A percentile compares a stretch with the other conserved stretches of the same genome.
Evolutionary conservation across 2,113 vertebrate genomes (phyloP).

Genomic region (Picathartes gymnocephalus): DNA sequence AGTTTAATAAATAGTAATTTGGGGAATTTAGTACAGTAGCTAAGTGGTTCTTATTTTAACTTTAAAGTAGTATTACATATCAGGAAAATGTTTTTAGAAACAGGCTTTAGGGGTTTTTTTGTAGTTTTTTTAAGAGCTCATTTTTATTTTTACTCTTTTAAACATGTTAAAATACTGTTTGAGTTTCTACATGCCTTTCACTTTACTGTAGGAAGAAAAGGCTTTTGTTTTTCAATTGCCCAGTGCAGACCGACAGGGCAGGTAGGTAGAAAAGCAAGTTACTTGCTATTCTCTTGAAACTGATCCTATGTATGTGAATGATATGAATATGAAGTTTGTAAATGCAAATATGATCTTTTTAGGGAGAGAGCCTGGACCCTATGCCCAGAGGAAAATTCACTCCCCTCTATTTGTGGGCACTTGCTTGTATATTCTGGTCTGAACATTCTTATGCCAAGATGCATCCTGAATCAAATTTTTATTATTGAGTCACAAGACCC

Average conservation of each 20-base stretch:
- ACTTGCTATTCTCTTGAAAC: not conserved
- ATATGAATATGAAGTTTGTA: not conserved
- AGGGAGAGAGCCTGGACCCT: not conserved
- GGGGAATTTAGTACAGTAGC: not conserved
- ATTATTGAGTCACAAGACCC: constrained; percentile 41
- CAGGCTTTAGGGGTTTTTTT: not conserved
- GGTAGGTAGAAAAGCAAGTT: not conserved
- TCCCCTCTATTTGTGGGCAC: not conserved
- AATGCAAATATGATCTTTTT: not conserved
- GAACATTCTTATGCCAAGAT: constrained; percentile 17
- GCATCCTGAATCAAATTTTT: constrained; percentile 53
- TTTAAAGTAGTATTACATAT: not conserved
- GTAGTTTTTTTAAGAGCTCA: not conserved
- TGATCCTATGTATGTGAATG: not conserved
- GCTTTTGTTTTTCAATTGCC: not conserved
- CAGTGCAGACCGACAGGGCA: no score
- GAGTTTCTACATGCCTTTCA: not conserved
- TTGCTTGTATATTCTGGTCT: not conserved
- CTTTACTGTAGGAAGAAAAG: not conserved
- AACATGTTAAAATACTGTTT: not conserved
- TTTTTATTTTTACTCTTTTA: not conserved
- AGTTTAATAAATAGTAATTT: not conserved
- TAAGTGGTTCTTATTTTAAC: not conserved
- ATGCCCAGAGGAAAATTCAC: not conserved
- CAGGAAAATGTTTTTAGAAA: not conserved